Evolutionary conservation across 2,797 vertebrate species (phyloP), one percentile per base, ranked within the genome.

Genomic region (Cryptoblepharus egeriae): DNA sequence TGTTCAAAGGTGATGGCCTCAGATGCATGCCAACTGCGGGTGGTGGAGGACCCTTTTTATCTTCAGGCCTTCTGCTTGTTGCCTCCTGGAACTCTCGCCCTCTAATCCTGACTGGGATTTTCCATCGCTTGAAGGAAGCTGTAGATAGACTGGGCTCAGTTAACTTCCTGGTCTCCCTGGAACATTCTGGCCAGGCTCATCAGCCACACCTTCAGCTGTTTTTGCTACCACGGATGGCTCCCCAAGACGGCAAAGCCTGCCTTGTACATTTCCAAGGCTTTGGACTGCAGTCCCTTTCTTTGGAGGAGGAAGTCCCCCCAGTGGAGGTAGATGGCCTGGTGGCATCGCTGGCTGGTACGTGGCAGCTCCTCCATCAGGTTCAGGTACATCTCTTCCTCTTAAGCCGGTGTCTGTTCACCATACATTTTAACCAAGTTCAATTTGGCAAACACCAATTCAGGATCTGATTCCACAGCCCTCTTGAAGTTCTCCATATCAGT

Each of bases 221-320:
- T 9, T 42, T 11, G 22, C 45, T 85, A 73, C 2, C 2, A 0
- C 1, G 28, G 6, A 3, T 72, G 67, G 0, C 15, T 26, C 3
- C 60, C 73, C 1, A 45, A 22, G n/a, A 85, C 16, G 2, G 3
- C 7, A 2, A 20, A 45, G 12, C 72, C 45, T 0, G 58, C 67
- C 30, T 15, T 1, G 72, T 80, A 85, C 7, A 57, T 71, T 73
- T n/a, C 6, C 45, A 80, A 35, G 0, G 83, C 78, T 57, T n/a
- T 11, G 8, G 2, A 2, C 67, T 20, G 15, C 35, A 39, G 8
- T 32, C 60, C 45, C 45, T 76, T 64, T 78, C 13, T 65, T 15
- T 64, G 49, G 30, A 76, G 49, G 58, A 77, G 73, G n/a, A 85
- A 85, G 11, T 85, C 58, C 10, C 83, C 83, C 73, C 73, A 80